phyloP scores from a whole-genome alignment of 2,888 invertebrate species.

The Plebejus argus region DNA sequence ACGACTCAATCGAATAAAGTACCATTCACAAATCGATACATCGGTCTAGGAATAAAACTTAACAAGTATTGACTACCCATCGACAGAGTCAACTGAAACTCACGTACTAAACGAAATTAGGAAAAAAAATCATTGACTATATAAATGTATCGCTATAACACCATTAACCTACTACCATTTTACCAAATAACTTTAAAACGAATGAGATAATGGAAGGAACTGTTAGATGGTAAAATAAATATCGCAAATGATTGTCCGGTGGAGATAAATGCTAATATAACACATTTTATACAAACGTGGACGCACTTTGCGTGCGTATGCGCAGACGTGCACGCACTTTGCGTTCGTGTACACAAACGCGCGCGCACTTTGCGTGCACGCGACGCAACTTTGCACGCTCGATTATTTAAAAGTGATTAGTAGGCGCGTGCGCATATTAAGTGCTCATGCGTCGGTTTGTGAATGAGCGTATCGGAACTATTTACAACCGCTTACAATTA shows the following conservation, averaged over 20 bases:
- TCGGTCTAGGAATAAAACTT: conserved; percentile 30
- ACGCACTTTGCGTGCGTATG: not conserved
- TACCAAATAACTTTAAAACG: conserved; percentile 29
- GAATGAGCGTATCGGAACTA: conserved; percentile 25
- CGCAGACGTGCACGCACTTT: not conserved
- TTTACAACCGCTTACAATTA: conserved; percentile 27
- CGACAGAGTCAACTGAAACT: conserved; percentile 13
- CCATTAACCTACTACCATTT: conserved; percentile 29
- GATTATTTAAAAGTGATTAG: not conserved
- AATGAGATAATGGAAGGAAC: conserved; percentile 31
- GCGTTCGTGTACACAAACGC: not conserved
- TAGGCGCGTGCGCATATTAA: not conserved
- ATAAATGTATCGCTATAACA: conserved; percentile 26
- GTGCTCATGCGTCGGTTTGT: conserved; percentile 29
- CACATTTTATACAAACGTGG: not conserved
- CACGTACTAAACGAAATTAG: conserved; percentile 6
- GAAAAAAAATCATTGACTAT: conserved; percentile 28
- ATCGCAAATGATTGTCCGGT: conserved; percentile 13
- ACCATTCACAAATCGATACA: conserved; percentile 32
- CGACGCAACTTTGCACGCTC: not conserved
- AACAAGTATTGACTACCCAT: conserved; percentile 29
- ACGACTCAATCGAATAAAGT: conserved; percentile 18
- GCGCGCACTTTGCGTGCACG: not conserved
- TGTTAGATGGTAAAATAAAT: conserved; percentile 29
- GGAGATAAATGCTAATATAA: conserved; percentile 26